A percentile compares a stretch with the other conserved stretches of the same genome.
Conservation (phyloP, 37 sponge, comb jelly and placozoan species). For the Mnemiopsis leidyi region DNA sequence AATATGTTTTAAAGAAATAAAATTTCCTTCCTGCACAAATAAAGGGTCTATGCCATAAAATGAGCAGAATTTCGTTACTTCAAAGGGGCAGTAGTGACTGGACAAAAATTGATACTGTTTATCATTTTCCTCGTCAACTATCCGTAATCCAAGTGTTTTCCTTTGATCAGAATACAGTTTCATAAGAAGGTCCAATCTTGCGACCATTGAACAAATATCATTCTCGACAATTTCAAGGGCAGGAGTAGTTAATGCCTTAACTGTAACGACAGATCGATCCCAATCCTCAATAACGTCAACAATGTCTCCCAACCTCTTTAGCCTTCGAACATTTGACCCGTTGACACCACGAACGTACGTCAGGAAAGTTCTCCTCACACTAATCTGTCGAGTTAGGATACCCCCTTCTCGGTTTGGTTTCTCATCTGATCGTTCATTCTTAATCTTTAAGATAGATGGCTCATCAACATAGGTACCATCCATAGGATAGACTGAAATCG, state of each 20-base stretch:
- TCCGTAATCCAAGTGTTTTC: not conserved
- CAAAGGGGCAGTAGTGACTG: not conserved
- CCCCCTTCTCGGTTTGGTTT: too few relatives aligned
- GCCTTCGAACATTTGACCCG: not conserved
- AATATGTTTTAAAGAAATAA: not conserved
- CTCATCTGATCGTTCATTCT: too few relatives aligned
- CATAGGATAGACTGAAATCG: too few relatives aligned
- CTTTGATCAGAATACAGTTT: not conserved
- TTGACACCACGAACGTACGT: not conserved
- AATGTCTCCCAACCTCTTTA: not conserved
- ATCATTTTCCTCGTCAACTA: not conserved
- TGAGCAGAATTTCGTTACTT: not conserved
- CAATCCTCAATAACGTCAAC: not conserved
- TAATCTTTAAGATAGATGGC: too few relatives aligned
- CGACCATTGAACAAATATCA: not conserved
- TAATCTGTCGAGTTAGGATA: not conserved
- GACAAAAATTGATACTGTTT: not conserved
- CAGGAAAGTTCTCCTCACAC: not conserved
- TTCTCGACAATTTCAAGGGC: not conserved
- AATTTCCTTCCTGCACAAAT: not conserved
- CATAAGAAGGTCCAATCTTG: not conserved
- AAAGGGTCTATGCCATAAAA: not conserved
- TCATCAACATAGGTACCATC: too few relatives aligned
- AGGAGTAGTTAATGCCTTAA: not conserved
- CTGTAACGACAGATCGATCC: not conserved